phyloP scores from a whole-genome alignment of 2,888 invertebrate species.

The Hylaea fasciaria region DNA sequence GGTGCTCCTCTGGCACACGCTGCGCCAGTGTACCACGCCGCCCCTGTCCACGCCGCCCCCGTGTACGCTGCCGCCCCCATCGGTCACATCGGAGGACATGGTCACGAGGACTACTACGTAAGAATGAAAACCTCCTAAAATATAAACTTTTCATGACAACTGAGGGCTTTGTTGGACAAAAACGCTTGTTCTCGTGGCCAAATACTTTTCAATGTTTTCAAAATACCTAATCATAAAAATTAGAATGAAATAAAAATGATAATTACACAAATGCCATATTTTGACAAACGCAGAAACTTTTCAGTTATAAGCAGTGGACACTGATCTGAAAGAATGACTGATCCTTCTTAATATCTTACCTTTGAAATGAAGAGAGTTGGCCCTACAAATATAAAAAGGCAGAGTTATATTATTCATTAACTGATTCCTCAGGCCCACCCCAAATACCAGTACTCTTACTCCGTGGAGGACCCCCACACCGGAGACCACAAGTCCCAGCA shows the following conservation, averaged over 20 bases:
- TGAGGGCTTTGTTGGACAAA: no score
- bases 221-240: no score
- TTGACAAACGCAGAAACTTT: no score
- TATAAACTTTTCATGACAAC: no score
- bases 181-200: no score
- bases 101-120: constrained; percentile 70
- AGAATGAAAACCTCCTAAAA: constrained; percentile 29
- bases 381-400: neutral
- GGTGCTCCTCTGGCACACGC: constrained; percentile 49
- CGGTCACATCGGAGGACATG: constrained; percentile 53
- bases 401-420: neutral
- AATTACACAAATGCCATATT: no score
- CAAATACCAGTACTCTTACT: constrained; percentile 86
- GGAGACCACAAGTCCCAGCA: constrained; percentile 87
- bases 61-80: constrained; percentile 46
- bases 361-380: no score
- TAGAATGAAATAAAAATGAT: no score
- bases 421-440: constrained; percentile 80
- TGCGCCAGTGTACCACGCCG: constrained; percentile 49
- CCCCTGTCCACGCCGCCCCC: constrained; percentile 49
- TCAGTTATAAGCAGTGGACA: no score
- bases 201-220: no score
- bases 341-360: no score
- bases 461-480: constrained; percentile 85
- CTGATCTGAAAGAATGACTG: no score